Percentiles rank a stretch among this genome's conserved stretches.
phyloP scores from a whole-genome alignment of 1,140 invertebrate species.

The Spodoptera litura region DNA sequence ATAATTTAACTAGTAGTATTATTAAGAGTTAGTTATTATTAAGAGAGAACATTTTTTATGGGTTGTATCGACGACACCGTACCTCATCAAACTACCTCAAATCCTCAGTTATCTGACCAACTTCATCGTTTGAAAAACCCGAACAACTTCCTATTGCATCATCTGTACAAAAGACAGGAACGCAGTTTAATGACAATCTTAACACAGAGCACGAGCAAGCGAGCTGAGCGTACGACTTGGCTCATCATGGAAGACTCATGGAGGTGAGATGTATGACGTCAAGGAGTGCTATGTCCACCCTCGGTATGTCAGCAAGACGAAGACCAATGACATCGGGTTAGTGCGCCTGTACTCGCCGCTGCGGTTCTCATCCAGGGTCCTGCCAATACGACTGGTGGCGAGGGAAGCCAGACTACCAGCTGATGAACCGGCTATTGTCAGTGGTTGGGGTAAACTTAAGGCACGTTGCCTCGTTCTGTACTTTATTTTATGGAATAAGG shows the following conservation, averaged over 20 bases:
- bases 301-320: slow-evolving; percentile 69
- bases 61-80: too few relatives aligned
- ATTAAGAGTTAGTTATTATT: too few relatives aligned
- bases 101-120: too few relatives aligned
- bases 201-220: slow-evolving; percentile 59
- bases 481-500: too few relatives aligned
- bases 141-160: not conserved
- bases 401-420: slow-evolving; percentile 62
- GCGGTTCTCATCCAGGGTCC: slow-evolving; percentile 68
- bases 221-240: slow-evolving; percentile 76
- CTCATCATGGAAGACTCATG: slow-evolving; percentile 79
- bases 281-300: slow-evolving; percentile 75
- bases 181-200: not conserved
- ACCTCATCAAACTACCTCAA: too few relatives aligned
- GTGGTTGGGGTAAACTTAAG: slow-evolving; percentile 78
- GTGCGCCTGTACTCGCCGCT: slow-evolving; percentile 72
- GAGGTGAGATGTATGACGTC: slow-evolving; percentile 80
- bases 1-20: too few relatives aligned
- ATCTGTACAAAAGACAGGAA: too few relatives aligned
- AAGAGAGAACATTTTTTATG: too few relatives aligned
- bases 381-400: slow-evolving; percentile 71
- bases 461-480: slow-evolving; percentile 43
- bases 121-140: not conserved
- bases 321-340: slow-evolving; percentile 73
- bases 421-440: slow-evolving; percentile 69